Conservation (phyloP, 1,140 invertebrate species). For the Ceratina japonica region DNA sequence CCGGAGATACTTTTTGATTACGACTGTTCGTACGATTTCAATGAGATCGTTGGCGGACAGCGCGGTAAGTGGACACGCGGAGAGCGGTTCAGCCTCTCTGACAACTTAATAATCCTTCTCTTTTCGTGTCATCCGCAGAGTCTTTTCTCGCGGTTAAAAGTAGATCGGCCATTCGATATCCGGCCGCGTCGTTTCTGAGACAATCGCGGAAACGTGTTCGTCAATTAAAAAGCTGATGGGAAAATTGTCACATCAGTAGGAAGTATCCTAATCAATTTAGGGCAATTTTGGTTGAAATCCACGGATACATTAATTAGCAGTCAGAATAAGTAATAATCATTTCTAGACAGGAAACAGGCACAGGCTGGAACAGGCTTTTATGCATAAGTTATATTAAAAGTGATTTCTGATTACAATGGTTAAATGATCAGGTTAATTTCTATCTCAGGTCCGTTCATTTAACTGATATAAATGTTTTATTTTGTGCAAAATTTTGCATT, state of each 20-base stretch:
- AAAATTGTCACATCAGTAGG: neutral
- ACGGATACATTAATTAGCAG: no score
- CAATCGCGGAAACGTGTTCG: constrained; percentile 25
- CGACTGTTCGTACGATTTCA: constrained; percentile 53
- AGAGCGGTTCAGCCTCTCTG: constrained; percentile 37
- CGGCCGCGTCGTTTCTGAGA: constrained; percentile 14
- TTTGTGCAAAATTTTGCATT: no score
- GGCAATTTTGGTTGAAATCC: no score
- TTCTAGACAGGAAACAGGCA: no score
- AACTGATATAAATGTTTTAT: no score
- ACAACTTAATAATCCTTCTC: constrained; percentile 62
- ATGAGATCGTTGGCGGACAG: constrained; percentile 53
- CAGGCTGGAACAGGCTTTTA: no score
- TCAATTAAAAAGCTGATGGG: constrained; percentile 18
- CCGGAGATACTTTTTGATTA: constrained; percentile 59
- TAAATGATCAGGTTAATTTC: no score
- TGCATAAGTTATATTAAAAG: no score
- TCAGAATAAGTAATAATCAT: no score
- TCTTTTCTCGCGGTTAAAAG: constrained; percentile 39
- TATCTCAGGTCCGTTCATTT: no score
- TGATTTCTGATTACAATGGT: no score
- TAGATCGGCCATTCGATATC: constrained; percentile 35
- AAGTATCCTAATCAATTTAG: constrained; percentile 7
- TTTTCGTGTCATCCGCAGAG: constrained; percentile 60
- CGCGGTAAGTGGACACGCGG: constrained; percentile 53